Evolutionary conservation across 2,113 vertebrate genomes (phyloP), one percentile per base, ranked within the genome.

Genomic region (Manacus vitellinus): DNA sequence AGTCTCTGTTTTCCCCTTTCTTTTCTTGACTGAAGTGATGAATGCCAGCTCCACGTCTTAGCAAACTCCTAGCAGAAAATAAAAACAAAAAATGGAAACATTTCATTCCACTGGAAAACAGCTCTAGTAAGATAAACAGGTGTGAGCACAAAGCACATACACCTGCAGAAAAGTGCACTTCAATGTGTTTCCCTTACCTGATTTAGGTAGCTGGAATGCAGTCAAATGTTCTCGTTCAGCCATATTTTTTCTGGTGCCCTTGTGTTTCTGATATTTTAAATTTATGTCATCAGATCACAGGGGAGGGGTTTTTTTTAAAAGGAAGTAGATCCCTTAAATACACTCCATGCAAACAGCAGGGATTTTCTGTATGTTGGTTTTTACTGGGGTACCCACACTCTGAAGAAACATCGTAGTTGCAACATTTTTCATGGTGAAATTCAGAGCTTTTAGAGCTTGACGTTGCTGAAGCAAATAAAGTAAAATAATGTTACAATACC

Each of bases 381-480:
- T 88, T 76, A 43, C 59, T 68, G 12, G 23, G 59, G n/a, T 74
- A 54, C 63, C 73, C 77, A 41, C 0, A 12, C 9, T 66, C 30
- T 84, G 49, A 96, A 91, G 33, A 70, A 91, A 83, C 18, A 4
- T 43, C 51, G 74, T 65, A 67, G 80, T 77, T 61, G 28, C 84
- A 88, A 54, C 24, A 30, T 88, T 59, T 17, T 17, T 31, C 75
- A 46, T 28, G 75, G 61, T 46, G 76, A 96, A 95, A 88, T 86
- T 65, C 18, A 71, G 49, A 68, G 79, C n/a, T 79, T 80, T 95
- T 91, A 94, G 79, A 91, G 51, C 51, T 92, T 88, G 80, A 70
- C 56, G 44, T 63, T 92, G 37, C 31, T 85, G 68, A 96, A 97
- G 82, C 24, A 97, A 93, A 95, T 68, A 92, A 97, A 97, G 74